A percentile compares a stretch with the other conserved stretches of the same genome.
Evolutionary conservation across 2,888 invertebrate genomes (phyloP).

Genomic region (Acanthosepion lycidas): DNA sequence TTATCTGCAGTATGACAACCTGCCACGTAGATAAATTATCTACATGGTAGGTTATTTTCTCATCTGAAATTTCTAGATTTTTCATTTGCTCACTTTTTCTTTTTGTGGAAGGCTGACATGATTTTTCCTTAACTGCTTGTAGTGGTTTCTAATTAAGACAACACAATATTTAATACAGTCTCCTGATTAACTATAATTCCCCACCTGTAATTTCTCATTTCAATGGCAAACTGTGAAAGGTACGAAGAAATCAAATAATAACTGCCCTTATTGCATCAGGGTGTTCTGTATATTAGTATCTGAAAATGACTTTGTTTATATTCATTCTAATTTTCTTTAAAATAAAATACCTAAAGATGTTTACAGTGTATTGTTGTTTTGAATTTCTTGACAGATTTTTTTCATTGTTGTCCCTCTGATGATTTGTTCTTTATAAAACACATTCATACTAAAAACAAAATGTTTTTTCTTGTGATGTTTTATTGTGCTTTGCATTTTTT

Average conservation of each 20-base stretch:
- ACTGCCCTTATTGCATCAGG: slow-evolving; percentile 41
- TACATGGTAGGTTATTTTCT: background rate
- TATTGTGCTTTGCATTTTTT: too few species aligned
- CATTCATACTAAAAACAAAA: background rate
- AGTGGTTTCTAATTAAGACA: slow-evolving; percentile 46
- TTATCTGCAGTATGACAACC: background rate
- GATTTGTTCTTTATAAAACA: background rate
- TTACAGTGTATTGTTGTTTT: slow-evolving; percentile 7
- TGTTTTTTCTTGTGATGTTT: background rate
- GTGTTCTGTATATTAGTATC: slow-evolving; percentile 47
- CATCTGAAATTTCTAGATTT: slow-evolving; percentile 37
- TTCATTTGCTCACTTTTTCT: slow-evolving; percentile 37
- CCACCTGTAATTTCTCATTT: slow-evolving; percentile 47
- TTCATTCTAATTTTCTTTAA: slow-evolving; percentile 49
- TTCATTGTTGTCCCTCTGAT: background rate
- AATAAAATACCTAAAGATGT: slow-evolving; percentile 48
- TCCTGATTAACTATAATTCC: slow-evolving; percentile 44
- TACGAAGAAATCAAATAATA: slow-evolving; percentile 47
- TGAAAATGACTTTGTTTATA: slow-evolving; percentile 48
- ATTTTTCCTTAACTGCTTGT: slow-evolving; percentile 47
- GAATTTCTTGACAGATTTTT: background rate
- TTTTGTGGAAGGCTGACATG: slow-evolving; percentile 40
- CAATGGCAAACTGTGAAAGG: slow-evolving; percentile 42
- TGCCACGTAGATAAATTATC: background rate
- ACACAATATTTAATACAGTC: slow-evolving; percentile 42